Base-by-base conservation (phyloP, 2,888 invertebrate genomes). In the Dendrolimus houi region DNA sequence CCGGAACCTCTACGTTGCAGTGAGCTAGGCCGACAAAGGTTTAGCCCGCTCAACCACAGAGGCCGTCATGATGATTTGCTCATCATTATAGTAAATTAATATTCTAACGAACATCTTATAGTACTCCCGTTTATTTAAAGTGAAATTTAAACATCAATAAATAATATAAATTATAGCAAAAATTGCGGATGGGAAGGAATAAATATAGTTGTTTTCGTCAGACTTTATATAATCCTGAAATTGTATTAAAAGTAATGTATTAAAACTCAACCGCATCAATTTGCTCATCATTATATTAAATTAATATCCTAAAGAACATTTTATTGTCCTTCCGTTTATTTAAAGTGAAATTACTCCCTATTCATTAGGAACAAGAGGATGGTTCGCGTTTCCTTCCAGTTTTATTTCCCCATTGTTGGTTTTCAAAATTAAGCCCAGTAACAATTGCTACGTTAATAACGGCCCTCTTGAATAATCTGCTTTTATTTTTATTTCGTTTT, bases 371-470 rank as follows among this genome's bases (percentile, higher is more conserved):
- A 74, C 66, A 71, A 76, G 76, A 75, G 79, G 77, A 81, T 79
- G 84, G 75, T 71, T 81, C 79, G 78, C 77, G 79, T 81, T 85
- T 79, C 68, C 79, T 73, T 83, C 75, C 78, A 80, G 83, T 86
- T 86, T 87, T 85, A 85, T 85, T 82, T 85, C 81, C 29, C 81
- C 85, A 87, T 87, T 87, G 87, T 86, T 87, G 85, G 83, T 86
- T 86, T 86, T 85, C 80, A 77, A 88, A 87, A 87, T 87, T 86
- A 85, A 87, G 84, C 83, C 72, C 79, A 79, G 81, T 75, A 82
- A 86, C 82, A 85, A 86, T 87, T 85, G 86, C 83, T 85, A 80
- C 85, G 87, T 83, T 87, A 87, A 86, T 87, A 87, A 82, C 47
- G 84, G 79, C 81, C 77, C 72, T 70, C 68, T 64, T 74, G 73